phyloP scores from a whole-genome alignment of 2,888 invertebrate genomes.

The Brenthis ino region DNA sequence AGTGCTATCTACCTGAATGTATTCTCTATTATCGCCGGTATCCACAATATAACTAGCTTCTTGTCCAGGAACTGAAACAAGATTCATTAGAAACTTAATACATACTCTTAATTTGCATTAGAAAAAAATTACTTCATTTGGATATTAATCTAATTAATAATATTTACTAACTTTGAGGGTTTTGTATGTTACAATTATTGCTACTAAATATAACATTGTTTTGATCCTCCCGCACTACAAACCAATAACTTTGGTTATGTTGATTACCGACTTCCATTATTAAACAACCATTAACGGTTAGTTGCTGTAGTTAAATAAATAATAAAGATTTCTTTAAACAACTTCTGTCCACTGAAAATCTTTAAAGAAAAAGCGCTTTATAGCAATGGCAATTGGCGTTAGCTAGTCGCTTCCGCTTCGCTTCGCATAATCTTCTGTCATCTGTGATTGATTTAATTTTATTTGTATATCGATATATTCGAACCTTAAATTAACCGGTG shows the following conservation, averaged over 20 bases:
- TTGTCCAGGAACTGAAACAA: slow-evolving; percentile 56
- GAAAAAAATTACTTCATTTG: too few species aligned
- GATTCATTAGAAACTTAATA: background rate
- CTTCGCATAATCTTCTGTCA: too few species aligned
- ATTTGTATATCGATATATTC: too few species aligned
- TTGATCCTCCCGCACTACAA: slow-evolving; percentile 73
- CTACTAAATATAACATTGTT: slow-evolving; percentile 72
- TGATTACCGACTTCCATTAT: slow-evolving; percentile 63
- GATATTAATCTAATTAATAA: background rate
- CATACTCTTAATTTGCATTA: too few species aligned
- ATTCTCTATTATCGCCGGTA: slow-evolving; percentile 59
- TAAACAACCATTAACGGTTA: background rate
- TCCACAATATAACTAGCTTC: slow-evolving; percentile 65
- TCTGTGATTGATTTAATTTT: too few species aligned
- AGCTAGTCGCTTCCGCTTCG: too few species aligned
- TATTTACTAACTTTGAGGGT: slow-evolving; percentile 60
- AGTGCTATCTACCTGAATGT: slow-evolving; percentile 57
- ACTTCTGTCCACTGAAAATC: background rate
- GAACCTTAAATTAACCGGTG: too few species aligned
- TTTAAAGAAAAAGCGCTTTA: too few species aligned
- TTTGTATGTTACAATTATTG: slow-evolving; percentile 69
- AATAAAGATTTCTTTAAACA: too few species aligned
- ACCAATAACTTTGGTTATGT: slow-evolving; percentile 74
- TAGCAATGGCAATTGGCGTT: too few species aligned
- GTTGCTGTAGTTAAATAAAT: too few species aligned